Conservation (phyloP, 2,113 vertebrate species). For the Gambusia holbrooki region DNA sequence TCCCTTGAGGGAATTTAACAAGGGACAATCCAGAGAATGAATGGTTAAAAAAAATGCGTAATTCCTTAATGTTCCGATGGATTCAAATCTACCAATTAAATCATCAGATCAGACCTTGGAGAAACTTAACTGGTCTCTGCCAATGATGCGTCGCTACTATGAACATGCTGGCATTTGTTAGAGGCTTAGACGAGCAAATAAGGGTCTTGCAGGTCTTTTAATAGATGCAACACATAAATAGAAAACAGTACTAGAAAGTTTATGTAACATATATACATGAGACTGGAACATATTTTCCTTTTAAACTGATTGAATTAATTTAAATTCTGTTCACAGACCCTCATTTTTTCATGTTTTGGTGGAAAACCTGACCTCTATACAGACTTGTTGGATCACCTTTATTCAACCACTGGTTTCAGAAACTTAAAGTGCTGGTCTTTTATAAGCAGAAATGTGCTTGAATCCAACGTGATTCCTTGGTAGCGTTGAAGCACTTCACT, state of each 20-base stretch:
- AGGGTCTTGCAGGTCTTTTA: neutral
- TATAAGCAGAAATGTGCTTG: neutral
- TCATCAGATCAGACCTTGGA: neutral
- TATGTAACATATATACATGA: neutral
- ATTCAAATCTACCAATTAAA: neutral
- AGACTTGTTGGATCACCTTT: neutral
- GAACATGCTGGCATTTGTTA: neutral
- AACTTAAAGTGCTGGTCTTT: slow-evolving; percentile 6
- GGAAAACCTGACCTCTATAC: neutral
- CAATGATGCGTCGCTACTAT: neutral
- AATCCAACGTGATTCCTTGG: slow-evolving; percentile 9
- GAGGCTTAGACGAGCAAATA: neutral
- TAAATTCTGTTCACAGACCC: neutral
- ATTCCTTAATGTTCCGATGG: neutral
- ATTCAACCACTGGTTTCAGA: neutral
- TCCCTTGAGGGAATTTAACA: no score
- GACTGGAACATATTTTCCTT: neutral
- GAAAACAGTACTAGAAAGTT: neutral
- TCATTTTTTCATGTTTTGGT: neutral
- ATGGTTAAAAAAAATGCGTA: no score
- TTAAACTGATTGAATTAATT: neutral
- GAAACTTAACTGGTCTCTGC: neutral
- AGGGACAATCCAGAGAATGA: no score
- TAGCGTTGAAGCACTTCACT: neutral
- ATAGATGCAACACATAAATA: neutral